Base-by-base conservation (phyloP, 2,888 invertebrate genomes). In the Lepidocyrtinus sp. region DNA sequence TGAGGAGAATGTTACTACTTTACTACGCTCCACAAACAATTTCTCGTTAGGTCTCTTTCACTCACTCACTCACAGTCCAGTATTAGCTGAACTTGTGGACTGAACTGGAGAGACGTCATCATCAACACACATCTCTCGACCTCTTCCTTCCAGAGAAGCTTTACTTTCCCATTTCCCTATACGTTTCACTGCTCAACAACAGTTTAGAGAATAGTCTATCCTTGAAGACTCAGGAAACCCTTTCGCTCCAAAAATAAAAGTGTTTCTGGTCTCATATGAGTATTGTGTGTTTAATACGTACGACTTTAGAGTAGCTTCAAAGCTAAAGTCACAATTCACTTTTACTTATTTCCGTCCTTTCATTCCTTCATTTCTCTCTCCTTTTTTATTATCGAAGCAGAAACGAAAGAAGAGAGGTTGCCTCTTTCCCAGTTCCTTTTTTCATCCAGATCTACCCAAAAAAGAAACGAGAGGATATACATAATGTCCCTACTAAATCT, bases 401-500 rank as follows among this genome's bases (percentile, higher is more conserved):
- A 7, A 55, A 26, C 15, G 63, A 73, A 50, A 22, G n/a, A 15
- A 61, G 21, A 61, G 27, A 61, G 27, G 67, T 36, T 69, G 59
- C 46, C 36, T 19, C 63, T 72, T 36, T 36, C 12, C 36, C 36
- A 36, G 24, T 21, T 72, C 72, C 61, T 46, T 50, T 65, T 65
- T 22, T 73, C 55, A 36, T 21, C 45, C 65, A 61, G 65, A 65
- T 71, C 77, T 64, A 63, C n/a, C n/a, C n/a, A 36, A 36, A 12
- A 36, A 36, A 36, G 12, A 36, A 36, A 36, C 67, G 36, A 22
- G 61, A 77, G 77, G 67, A 71, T 77, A 77, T 71, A 77, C 61
- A 59, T 77, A 77, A 77, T 71, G 77, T 77, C 71, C 61, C 63
- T 71, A 55, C 65, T 77, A 77, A 77, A 77, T 77, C 77, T 77